phyloP scores from a whole-genome alignment of 2,888 invertebrate genomes.

The Fragum sueziense region DNA sequence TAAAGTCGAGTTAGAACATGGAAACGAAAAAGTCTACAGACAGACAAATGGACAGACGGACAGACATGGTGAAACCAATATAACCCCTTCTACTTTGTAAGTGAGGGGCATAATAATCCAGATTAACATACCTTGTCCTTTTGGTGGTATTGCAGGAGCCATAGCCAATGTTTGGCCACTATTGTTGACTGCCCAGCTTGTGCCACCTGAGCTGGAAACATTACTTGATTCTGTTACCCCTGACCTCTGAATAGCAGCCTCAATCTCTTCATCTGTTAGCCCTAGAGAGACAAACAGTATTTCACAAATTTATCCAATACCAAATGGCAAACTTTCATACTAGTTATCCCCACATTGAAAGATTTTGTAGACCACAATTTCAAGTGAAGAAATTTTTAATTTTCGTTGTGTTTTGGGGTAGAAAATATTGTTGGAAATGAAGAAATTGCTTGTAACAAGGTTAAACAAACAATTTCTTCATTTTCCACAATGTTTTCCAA shows the following conservation, averaged over 20 bases:
- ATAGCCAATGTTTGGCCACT: constrained; percentile 38
- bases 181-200: background rate
- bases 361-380: background rate
- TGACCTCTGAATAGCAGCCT: constrained; percentile 72
- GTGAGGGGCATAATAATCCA: too few species aligned
- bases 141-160: constrained; percentile 14
- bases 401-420: background rate
- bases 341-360: background rate
- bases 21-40: too few species aligned
- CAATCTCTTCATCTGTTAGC: constrained; percentile 76
- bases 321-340: background rate
- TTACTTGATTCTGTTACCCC: constrained; percentile 30
- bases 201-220: background rate
- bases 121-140: background rate
- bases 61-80: too few species aligned
- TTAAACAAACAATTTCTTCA: too few species aligned
- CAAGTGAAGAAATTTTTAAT: background rate
- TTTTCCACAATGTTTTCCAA: too few species aligned
- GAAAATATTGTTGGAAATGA: background rate
- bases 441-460: too few species aligned
- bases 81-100: too few species aligned
- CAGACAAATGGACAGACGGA: too few species aligned
- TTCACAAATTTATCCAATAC: background rate
- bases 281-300: constrained; percentile 42
- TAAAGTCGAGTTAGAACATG: too few species aligned